Conservation (phyloP, 2,113 vertebrate genomes). For the Enhydra lutris region DNA sequence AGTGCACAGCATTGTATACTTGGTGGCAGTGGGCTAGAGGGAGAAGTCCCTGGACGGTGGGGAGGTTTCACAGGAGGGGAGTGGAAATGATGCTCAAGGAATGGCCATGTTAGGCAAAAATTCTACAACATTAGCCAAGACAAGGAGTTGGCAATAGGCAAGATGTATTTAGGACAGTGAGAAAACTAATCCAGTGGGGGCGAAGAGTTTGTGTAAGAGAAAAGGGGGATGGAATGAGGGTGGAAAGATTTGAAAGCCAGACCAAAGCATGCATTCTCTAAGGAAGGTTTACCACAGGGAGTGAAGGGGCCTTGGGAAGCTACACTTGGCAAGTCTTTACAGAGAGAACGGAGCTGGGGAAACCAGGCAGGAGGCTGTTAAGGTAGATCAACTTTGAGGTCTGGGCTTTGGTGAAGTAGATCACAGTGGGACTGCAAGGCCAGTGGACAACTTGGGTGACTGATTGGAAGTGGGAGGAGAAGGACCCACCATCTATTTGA, state of each 20-base stretch:
- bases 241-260: not conserved
- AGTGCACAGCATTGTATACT: not conserved
- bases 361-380: not conserved
- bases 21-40: not conserved
- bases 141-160: not conserved
- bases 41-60: not conserved
- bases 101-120: not conserved
- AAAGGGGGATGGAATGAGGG: not conserved
- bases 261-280: not conserved
- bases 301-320: not conserved
- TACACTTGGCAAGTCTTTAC: not conserved
- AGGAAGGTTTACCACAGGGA: not conserved
- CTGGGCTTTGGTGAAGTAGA: not conserved
- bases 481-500: not conserved
- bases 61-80: not conserved
- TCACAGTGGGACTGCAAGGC: not conserved
- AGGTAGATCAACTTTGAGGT: not conserved
- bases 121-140: not conserved
- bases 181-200: not conserved
- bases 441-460: not conserved
- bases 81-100: not conserved
- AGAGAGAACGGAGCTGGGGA: not conserved
- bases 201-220: not conserved
- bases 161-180: not conserved
- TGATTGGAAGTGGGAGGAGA: not conserved